A percentile compares a stretch with the other conserved stretches of the same genome.
Evolutionary conservation across 1,140 invertebrate species (phyloP).

Genomic region (Brachionus koreanus): DNA sequence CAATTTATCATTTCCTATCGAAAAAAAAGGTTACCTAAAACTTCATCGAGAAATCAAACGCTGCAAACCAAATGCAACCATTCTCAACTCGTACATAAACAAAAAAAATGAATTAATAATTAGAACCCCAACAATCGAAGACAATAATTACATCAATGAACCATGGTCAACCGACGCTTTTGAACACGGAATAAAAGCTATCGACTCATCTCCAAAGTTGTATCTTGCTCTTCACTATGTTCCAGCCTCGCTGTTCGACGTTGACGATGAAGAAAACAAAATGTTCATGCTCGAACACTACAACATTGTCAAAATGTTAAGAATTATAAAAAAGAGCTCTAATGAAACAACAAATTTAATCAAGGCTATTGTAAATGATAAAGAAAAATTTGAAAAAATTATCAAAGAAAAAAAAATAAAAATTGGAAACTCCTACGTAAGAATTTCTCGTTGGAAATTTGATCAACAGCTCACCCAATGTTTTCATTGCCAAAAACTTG

Average conservation of each 20-base stretch:
- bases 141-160: conserved; percentile 1
- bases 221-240: background rate
- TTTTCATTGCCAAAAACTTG: background rate
- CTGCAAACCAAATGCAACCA: background rate
- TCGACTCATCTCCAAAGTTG: background rate
- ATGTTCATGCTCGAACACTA: background rate
- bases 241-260: background rate
- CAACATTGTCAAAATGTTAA: background rate
- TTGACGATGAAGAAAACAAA: background rate
- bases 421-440: background rate
- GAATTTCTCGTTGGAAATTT: background rate
- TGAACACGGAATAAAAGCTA: background rate
- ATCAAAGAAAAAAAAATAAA: background rate
- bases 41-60: background rate
- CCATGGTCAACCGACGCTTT: background rate
- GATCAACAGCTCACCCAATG: background rate
- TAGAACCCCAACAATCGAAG: background rate
- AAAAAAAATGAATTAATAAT: conserved; percentile 18
- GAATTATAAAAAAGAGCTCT: background rate
- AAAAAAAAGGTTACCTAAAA: background rate
- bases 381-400: background rate
- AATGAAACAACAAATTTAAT: background rate
- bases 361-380: background rate
- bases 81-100: background rate
- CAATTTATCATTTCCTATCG: background rate